Evolutionary conservation across 2,113 vertebrate species (phyloP).

Genomic region (Crypturellus undulatus): DNA sequence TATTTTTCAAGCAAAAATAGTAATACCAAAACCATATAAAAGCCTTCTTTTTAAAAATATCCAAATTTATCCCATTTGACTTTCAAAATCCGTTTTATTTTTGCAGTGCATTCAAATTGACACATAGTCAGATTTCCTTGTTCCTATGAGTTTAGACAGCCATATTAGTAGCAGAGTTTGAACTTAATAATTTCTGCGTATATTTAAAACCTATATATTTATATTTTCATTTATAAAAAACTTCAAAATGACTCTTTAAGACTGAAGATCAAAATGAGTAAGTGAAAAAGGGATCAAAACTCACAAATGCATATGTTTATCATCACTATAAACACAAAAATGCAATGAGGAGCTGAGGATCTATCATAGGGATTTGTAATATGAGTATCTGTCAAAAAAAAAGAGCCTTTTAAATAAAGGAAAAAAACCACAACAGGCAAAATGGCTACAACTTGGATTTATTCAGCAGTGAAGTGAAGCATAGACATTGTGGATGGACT

Average conservation of each 20-base stretch:
- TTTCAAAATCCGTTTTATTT: neutral
- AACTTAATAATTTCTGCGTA: neutral
- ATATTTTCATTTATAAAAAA: neutral
- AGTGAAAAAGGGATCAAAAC: neutral
- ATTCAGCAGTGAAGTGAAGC: neutral
- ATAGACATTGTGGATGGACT: neutral
- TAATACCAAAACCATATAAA: no score
- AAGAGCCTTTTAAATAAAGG: neutral
- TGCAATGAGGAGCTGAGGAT: rapidly evolving
- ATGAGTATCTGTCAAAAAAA: neutral
- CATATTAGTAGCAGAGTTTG: neutral
- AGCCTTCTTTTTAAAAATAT: neutral
- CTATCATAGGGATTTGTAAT: neutral
- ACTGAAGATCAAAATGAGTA: neutral
- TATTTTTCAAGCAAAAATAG: neutral
- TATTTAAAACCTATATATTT: neutral
- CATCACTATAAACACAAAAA: neutral
- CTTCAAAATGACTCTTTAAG: neutral
- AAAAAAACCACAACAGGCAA: neutral
- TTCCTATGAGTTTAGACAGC: neutral
- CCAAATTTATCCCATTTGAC: neutral
- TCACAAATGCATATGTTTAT: neutral
- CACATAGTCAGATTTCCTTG: neutral
- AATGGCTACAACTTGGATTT: neutral
- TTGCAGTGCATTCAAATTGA: neutral